phyloP scores from a whole-genome alignment of 2,888 invertebrate species.

The Zelleria hepariella region DNA sequence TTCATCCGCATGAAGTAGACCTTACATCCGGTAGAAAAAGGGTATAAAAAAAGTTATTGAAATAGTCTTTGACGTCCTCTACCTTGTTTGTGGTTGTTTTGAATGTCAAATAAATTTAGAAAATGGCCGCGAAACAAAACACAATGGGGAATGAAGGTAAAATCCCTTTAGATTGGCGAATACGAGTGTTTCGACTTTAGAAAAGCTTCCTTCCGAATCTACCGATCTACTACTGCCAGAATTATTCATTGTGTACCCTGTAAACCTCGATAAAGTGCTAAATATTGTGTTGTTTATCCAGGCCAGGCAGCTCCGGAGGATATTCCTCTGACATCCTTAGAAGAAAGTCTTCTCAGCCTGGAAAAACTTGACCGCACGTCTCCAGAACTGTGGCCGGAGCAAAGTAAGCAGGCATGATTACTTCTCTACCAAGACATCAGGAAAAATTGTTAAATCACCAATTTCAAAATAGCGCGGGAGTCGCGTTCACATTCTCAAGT shows the following conservation, averaged over 20 bases:
- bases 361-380: constrained; percentile 96
- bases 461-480: constrained; percentile 38
- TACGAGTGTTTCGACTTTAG: neutral
- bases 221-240: neutral
- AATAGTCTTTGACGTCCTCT: too few species aligned
- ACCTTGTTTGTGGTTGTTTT: neutral
- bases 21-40: neutral
- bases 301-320: constrained; percentile 56
- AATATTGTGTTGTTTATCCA: constrained; percentile 21
- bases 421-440: neutral
- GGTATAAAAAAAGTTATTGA: too few species aligned
- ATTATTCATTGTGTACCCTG: neutral
- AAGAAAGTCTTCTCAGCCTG: constrained; percentile 86
- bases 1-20: too few species aligned
- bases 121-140: constrained; percentile 80
- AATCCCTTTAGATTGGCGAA: neutral
- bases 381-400: constrained; percentile 96
- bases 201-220: neutral
- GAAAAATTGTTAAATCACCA: neutral
- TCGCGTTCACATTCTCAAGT: constrained; percentile 33
- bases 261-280: neutral
- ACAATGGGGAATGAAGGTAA: constrained; percentile 75
- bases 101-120: constrained; percentile 37
- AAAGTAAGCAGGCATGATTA: constrained; percentile 76
- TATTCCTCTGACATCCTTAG: constrained; percentile 69